These are phyloP conservation scores for Pseudopipra pipra DNA, from an alignment of 2,113 vertebrate species.

Conservation along the genomic window DNA sequence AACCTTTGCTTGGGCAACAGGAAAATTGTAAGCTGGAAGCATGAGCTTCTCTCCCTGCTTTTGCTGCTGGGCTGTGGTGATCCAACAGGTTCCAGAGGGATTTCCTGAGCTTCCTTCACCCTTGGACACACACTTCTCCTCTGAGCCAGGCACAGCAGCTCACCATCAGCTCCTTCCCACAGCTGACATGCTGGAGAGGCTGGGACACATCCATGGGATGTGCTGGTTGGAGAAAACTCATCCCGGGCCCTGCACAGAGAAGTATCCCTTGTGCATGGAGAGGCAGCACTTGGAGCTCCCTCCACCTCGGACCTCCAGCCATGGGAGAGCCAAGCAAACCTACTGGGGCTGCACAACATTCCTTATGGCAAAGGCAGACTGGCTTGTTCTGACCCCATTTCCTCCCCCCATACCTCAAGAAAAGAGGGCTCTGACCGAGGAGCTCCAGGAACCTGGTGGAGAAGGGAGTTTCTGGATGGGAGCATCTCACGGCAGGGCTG, in stretches of 20 bases:
- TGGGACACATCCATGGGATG: not conserved
- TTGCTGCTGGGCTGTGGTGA: rapidly evolving
- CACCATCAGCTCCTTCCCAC: not conserved
- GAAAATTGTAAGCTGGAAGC: not conserved
- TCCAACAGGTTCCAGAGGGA: not conserved
- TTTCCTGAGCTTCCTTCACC: not conserved
- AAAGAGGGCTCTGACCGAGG: not conserved
- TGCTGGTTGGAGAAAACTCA: not conserved
- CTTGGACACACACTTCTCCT: rapidly evolving
- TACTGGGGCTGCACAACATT: not conserved
- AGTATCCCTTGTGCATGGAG: not conserved
- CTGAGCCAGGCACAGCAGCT: rapidly evolving
- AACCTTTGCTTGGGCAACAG: not conserved
- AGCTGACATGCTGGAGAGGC: not conserved
- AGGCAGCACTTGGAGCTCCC: rapidly evolving
- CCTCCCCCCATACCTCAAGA: not conserved
- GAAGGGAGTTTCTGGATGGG: not conserved
- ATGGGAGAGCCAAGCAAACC: rapidly evolving
- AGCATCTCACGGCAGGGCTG: not conserved
- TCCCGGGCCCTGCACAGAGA: not conserved
- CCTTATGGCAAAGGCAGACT: not conserved
- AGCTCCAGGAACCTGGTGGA: not conserved
- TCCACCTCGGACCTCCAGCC: not conserved
- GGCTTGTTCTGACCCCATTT: not conserved
- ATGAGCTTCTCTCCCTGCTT: not conserved